Evolutionary conservation across 2,113 vertebrate species (phyloP), one percentile per base, ranked within the genome.

Genomic region (Anoura caudifer): DNA sequence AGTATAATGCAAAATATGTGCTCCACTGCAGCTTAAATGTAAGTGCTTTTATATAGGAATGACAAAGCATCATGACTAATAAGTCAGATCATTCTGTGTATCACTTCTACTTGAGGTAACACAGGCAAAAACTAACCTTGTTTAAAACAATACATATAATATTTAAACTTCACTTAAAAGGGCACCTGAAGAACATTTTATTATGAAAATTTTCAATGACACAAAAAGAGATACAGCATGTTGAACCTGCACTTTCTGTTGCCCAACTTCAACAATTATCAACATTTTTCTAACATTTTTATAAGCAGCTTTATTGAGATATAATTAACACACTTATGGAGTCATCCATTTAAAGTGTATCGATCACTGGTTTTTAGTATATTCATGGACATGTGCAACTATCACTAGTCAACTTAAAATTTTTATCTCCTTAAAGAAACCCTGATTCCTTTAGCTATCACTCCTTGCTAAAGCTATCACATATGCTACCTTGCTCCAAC

Each of bases 1-100:
- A 98, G 93, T 97, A 98, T 97, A 98, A 97, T 98, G 95, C 97
- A 98, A 98, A 98, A 91, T 97, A 96, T 98, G 98, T 96, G 97
- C 88, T 87, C 95, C 93, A 97, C 95, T 96, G 96, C 84, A 82
- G 77, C 70, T 43, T 76, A 85, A 69, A 92, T 41, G 36, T 50
- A 96, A 95, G 59, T 56, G 88, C 50, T 91, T 95, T 90, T 69
- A 72, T 14, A 50, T 65, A 96, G 81, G 95, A 96, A 97, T 96
- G 67, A 91, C 95, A 96, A 92, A 36, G 91, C 89, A 97, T 93
- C 97, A 91, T 96, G 94, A 97, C 88, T 92, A 97, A 96, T 67
- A 97, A 97, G 84, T 95, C 73, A 80, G 56, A 38, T 19, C 38
- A 77, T 67, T 92, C 69, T 81, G 56, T 76, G 45, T 33, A 72